A percentile compares a stretch with the other conserved stretches of the same genome.
phyloP scores from a whole-genome alignment of 2,113 vertebrate species.

The Salvator merianae region DNA sequence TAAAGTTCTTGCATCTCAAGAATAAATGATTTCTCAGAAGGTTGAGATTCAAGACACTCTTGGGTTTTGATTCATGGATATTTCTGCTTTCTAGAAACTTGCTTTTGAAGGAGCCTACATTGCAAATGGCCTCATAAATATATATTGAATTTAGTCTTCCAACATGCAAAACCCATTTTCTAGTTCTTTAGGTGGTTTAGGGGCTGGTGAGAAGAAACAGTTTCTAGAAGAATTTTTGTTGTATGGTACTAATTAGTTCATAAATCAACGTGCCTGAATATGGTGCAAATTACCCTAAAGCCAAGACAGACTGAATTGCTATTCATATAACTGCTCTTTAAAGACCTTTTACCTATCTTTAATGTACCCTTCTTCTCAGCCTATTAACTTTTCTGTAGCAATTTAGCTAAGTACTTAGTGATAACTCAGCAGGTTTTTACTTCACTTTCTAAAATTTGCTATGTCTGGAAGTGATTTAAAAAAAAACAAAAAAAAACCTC shows the following conservation, averaged over 20 bases:
- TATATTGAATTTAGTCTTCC: constrained; percentile 83
- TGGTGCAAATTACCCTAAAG: constrained; percentile 71
- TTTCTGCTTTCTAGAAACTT: constrained; percentile 74
- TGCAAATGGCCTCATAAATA: constrained; percentile 82
- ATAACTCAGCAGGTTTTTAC: constrained; percentile 44
- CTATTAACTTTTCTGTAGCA: constrained; percentile 38
- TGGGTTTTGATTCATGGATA: constrained; percentile 73
- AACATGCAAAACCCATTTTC: constrained; percentile 74
- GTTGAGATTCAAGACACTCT: constrained; percentile 64
- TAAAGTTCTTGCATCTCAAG: constrained; percentile 60
- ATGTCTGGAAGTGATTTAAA: neutral
- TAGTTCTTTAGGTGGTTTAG: constrained; percentile 66
- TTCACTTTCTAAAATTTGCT: constrained; percentile 17
- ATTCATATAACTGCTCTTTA: constrained; percentile 47
- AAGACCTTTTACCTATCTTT: constrained; percentile 39
- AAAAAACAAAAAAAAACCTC: neutral
- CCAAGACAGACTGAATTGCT: constrained; percentile 53
- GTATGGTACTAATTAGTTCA: constrained; percentile 78
- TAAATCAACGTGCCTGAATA: constrained; percentile 74
- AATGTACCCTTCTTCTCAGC: constrained; percentile 21
- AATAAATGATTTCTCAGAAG: constrained; percentile 72
- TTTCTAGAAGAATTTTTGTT: constrained; percentile 76
- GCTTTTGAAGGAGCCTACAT: constrained; percentile 65
- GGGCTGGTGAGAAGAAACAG: constrained; percentile 59
- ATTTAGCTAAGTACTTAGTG: constrained; percentile 13